phyloP scores from a whole-genome alignment of 2,888 invertebrate species.

The Drosophila demipolita region DNA sequence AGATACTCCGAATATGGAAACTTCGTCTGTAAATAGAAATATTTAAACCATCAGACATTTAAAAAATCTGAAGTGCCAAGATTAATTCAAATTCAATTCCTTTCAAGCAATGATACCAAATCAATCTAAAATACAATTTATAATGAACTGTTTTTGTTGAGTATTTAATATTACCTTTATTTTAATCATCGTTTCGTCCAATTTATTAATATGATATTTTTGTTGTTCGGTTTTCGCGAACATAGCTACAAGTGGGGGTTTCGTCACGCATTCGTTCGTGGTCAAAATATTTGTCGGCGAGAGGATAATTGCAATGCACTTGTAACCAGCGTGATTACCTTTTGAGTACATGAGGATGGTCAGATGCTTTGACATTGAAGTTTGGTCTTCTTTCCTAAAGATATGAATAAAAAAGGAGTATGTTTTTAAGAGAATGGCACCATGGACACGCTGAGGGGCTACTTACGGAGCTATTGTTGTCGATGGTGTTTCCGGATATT shows the following conservation, averaged over 20 bases:
- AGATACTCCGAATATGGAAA: too few species aligned
- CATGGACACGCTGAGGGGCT: background rate
- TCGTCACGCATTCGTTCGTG: conserved; percentile 14
- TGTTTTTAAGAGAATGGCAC: background rate
- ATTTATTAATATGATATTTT: too few species aligned
- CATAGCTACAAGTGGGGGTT: background rate
- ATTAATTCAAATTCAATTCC: background rate
- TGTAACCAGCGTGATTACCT: too few species aligned
- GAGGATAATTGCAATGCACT: conserved; percentile 5
- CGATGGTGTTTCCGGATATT: background rate
- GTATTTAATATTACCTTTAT: background rate
- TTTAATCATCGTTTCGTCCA: background rate
- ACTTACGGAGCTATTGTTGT: background rate
- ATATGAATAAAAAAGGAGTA: background rate
- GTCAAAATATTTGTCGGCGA: conserved; percentile 9
- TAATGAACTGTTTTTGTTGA: background rate
- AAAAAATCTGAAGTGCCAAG: background rate
- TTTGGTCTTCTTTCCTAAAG: background rate
- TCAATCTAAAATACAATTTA: background rate
- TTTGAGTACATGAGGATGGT: background rate
- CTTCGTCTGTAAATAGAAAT: background rate
- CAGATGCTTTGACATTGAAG: background rate
- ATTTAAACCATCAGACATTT: background rate
- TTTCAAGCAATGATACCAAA: background rate
- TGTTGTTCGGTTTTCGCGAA: too few species aligned